These are phyloP conservation scores for Euschistus heros DNA, from an alignment of 1,140 invertebrate species.

Conservation along the genomic window DNA sequence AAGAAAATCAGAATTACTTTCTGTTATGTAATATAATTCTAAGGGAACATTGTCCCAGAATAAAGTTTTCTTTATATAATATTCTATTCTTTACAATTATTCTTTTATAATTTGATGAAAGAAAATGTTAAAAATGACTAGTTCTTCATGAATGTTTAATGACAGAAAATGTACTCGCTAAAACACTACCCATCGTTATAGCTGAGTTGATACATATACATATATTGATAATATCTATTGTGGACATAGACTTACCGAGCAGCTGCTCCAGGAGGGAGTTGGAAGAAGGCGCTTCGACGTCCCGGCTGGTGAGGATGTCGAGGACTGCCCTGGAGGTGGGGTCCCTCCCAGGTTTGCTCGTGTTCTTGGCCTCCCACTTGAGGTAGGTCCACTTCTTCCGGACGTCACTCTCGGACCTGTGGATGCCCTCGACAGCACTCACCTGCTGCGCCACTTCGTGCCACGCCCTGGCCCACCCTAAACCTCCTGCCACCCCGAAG, in stretches of 20 bases:
- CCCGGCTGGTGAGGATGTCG: conserved; percentile 29
- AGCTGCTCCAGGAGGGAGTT: conserved; percentile 27
- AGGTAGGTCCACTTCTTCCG: conserved; percentile 33
- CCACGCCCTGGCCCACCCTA: conserved; percentile 31
- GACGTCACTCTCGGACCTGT: conserved; percentile 29
- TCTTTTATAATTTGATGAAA: too few species aligned
- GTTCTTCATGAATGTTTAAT: too few species aligned
- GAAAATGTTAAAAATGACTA: too few species aligned
- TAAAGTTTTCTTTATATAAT: too few species aligned
- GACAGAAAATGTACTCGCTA: too few species aligned
- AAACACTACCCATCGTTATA: too few species aligned
- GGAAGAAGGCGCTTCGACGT: conserved; percentile 18
- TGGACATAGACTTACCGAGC: conserved; percentile 19
- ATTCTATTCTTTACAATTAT: too few species aligned
- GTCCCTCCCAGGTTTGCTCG: conserved; percentile 30
- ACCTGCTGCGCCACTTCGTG: conserved; percentile 30
- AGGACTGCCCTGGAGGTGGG: conserved; percentile 29
- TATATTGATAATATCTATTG: too few species aligned
- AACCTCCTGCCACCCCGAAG: conserved; percentile 30
- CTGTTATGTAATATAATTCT: too few species aligned
- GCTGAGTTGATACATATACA: too few species aligned
- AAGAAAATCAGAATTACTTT: too few species aligned
- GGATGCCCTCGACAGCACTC: conserved; percentile 30
- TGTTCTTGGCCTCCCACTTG: conserved; percentile 32
- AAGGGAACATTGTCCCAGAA: too few species aligned